Base-by-base conservation (phyloP, 2,113 vertebrate genomes). In the Channa argus region DNA sequence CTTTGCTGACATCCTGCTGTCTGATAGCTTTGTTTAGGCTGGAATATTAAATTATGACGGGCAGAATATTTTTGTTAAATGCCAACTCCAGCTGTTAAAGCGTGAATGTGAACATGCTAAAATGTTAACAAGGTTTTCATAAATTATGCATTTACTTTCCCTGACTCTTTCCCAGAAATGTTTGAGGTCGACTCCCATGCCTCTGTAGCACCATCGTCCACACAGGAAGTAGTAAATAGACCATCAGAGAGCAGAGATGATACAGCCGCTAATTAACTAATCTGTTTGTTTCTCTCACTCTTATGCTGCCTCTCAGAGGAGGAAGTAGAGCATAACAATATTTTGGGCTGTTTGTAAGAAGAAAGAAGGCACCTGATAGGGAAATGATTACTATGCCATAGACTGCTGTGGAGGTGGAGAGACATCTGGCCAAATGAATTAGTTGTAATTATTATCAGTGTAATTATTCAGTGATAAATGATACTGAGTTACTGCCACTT, bases 291-390 rank as follows among this genome's bases (percentile, higher is more conserved):
- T 39, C 7, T 1, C 41, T 50, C 15, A 5, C 45, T 59, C 41
- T 54, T 43, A 9, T 43, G 34, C 15, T 4, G 44, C 34, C 36
- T 64, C 58, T 49, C 43, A 8, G 43, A 64, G 66, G 63, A 68
- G 55, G 24, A 51, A 55, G 46, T 39, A 8, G 47, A 71, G 71
- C 52, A 52, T 38, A 24, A 63, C 60, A 74, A 56, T 71, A 71
- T 74, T 78, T 59, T 58, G 64, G 55, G 12, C 46, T 55, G 63
- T 63, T 76, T 65, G 71, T 62, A 63, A 68, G 62, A 73, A 50
- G 8, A 1, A 5, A 56, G 46, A 37, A 70, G 67, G 53, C 56
- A 75, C 74, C 65, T 82, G 79, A 63, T 6, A 37, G 70, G 68
- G 54, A 63, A 15, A 39, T 60, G 69, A 79, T 70, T 65, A 56